These are phyloP conservation scores for Heteromormyrus szaboi DNA, from an alignment of 2,797 vertebrate genomes.

Conservation along the genomic window DNA sequence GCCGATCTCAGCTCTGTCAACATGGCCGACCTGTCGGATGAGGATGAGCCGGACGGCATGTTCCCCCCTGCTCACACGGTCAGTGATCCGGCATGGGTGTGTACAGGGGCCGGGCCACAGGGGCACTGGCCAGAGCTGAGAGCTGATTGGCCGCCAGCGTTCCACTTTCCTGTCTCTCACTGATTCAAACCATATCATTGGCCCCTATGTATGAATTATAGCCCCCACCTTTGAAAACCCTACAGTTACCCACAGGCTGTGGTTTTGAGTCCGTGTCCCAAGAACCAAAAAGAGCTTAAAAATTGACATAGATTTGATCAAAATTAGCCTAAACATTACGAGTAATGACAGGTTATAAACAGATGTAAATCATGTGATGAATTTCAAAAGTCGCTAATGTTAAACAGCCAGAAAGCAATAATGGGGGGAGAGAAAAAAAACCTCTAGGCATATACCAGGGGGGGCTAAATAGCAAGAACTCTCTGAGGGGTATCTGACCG, in stretches of 20 bases:
- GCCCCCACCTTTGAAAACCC: neutral
- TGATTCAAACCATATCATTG: neutral
- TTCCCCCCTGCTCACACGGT: slow-evolving; percentile 83
- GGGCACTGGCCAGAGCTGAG: neutral
- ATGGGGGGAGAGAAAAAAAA: neutral
- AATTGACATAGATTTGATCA: neutral
- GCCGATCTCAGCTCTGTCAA: slow-evolving; percentile 88
- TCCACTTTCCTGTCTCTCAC: neutral
- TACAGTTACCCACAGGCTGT: neutral
- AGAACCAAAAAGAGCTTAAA: neutral
- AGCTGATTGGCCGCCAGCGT: neutral
- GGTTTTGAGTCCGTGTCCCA: no score
- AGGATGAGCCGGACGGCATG: slow-evolving; percentile 87
- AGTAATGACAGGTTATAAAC: neutral
- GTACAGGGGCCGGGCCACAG: neutral
- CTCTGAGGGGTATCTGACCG: neutral
- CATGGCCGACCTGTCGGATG: slow-evolving; percentile 88
- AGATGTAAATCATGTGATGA: neutral
- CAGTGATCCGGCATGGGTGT: slow-evolving; percentile 42
- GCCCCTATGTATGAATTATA: neutral
- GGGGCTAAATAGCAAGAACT: neutral
- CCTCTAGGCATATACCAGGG: neutral
- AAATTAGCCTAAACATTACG: neutral
- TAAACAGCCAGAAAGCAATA: neutral
- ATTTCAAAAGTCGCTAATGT: neutral